These are phyloP conservation scores for Proctacanthus coquilletti DNA, from an alignment of 1,140 invertebrate species.

Conservation along the genomic window DNA sequence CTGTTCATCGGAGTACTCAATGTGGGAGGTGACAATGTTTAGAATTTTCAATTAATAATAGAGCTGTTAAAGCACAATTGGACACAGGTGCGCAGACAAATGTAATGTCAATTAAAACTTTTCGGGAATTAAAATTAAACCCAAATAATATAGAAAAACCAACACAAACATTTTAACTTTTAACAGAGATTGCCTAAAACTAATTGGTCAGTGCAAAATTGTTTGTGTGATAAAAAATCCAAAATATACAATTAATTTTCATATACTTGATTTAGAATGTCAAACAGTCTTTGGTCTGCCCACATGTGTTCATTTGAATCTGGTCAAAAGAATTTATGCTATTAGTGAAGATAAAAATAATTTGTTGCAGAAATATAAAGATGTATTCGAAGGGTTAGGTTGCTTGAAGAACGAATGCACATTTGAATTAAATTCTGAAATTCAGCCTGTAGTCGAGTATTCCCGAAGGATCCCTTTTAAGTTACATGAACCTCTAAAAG, in stretches of 20 bases:
- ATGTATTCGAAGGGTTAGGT: too few species aligned
- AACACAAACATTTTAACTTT: constrained; percentile 2
- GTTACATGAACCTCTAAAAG: constrained; percentile 16
- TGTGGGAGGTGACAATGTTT: neutral
- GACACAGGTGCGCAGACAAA: constrained; percentile 9
- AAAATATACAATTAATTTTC: constrained; percentile 1
- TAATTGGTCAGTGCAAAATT: constrained; percentile 3
- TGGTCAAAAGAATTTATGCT: neutral
- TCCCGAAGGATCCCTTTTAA: constrained; percentile 21
- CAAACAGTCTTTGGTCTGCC: neutral
- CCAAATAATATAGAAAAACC: neutral
- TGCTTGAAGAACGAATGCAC: constrained; percentile 6
- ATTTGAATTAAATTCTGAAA: constrained; percentile 9
- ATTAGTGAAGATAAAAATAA: neutral
- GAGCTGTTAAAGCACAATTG: constrained; percentile 9
- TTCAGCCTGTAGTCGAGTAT: constrained; percentile 14
- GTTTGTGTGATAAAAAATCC: constrained; percentile 2
- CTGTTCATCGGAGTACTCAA: neutral
- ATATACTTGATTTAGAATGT: neutral
- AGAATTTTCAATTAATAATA: constrained; percentile 7
- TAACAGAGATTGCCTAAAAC: constrained; percentile 1
- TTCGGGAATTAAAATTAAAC: constrained; percentile 4
- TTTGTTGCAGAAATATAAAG: neutral
- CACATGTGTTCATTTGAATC: neutral
- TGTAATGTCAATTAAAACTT: constrained; percentile 8